phyloP scores from a whole-genome alignment of 2,888 invertebrate species.

The Galerucella pusilla region DNA sequence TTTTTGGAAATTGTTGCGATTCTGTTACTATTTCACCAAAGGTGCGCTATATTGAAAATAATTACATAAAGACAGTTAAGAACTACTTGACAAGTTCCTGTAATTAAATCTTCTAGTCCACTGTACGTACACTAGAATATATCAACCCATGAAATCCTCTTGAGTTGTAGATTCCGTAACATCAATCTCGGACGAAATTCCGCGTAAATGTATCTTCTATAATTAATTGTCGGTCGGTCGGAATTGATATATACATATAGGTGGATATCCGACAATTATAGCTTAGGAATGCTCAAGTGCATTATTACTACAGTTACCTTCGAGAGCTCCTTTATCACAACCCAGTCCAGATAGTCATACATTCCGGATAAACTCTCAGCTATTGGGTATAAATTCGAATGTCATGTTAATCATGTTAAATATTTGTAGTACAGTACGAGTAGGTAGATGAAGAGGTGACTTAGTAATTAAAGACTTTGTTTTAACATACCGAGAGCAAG shows the following conservation, averaged over 20 bases:
- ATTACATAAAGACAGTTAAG: not conserved
- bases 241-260: conserved; percentile 26
- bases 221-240: conserved; percentile 31
- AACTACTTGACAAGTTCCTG: conserved; percentile 15
- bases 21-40: no score
- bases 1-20: no score
- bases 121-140: not conserved
- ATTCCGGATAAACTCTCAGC: conserved; percentile 22
- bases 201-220: conserved; percentile 27
- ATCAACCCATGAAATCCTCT: conserved; percentile 8
- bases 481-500: no score
- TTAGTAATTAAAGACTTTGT: no score
- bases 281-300: conserved; percentile 32
- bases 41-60: no score
- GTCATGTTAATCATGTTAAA: not conserved
- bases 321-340: conserved; percentile 2
- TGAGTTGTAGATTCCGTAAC: conserved; percentile 28
- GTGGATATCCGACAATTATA: conserved; percentile 31
- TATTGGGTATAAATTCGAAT: not conserved
- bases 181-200: conserved; percentile 35
- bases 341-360: conserved; percentile 23
- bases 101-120: conserved; percentile 29
- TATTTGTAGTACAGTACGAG: not conserved
- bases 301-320: conserved; percentile 28
- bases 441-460: no score